phyloP scores from a whole-genome alignment of 2,113 vertebrate species.

The Myiagra hebetior region DNA sequence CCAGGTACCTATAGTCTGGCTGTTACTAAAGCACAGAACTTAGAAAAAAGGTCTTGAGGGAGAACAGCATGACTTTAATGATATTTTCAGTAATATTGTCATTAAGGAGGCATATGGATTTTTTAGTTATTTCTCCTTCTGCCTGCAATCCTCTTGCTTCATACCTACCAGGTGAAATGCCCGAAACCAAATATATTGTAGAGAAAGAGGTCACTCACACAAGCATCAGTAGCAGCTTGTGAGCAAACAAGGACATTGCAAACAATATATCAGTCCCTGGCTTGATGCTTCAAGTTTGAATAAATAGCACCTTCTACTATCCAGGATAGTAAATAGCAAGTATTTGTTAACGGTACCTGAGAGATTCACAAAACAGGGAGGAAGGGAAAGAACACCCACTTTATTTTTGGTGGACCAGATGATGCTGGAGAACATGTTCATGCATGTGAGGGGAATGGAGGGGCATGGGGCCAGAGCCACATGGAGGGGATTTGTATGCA shows the following conservation, averaged over 20 bases:
- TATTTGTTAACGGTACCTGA: constrained; percentile 33
- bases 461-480: constrained; percentile 17
- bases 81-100: not conserved
- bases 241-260: not conserved
- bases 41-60: not conserved
- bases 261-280: not conserved
- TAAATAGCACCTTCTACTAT: constrained; percentile 7
- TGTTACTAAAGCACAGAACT: not conserved
- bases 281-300: not conserved
- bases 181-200: not conserved
- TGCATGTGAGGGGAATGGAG: not conserved
- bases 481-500: constrained; percentile 58
- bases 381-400: not conserved
- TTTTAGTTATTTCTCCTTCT: not conserved
- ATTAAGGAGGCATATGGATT: not conserved
- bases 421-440: not conserved
- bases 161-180: not conserved
- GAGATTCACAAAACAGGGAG: not conserved
- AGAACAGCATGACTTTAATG: not conserved
- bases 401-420: not conserved
- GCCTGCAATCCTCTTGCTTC: not conserved
- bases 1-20: not conserved
- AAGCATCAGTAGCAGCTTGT: not conserved
- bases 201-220: not conserved
- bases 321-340: not conserved